Evolutionary conservation across 2,888 invertebrate species (phyloP).

Genomic region (Laspeyria flexula): DNA sequence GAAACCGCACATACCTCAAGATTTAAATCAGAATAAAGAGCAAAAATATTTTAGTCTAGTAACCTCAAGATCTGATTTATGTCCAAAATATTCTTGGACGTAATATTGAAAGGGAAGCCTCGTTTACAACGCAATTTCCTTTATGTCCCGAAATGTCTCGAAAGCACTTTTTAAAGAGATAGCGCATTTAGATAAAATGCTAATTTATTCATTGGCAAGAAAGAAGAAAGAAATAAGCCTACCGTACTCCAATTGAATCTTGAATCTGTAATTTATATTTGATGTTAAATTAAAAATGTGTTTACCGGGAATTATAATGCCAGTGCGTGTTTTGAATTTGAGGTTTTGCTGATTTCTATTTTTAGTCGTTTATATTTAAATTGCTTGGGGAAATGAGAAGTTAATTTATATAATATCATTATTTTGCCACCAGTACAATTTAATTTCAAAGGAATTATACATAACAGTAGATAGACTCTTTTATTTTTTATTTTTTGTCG

Average conservation of each 20-base stretch:
- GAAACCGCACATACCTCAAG: conserved; percentile 29
- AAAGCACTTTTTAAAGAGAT: conserved; percentile 80
- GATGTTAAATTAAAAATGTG: conserved; percentile 68
- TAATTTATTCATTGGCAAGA: conserved; percentile 82
- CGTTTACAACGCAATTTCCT: conserved; percentile 56
- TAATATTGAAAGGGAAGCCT: conserved; percentile 42
- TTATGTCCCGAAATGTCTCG: conserved; percentile 54
- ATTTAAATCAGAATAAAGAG: conserved; percentile 21
- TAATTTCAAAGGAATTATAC: too few relatives aligned
- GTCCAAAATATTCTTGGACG: conserved; percentile 46
- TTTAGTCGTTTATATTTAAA: background rate
- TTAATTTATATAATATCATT: background rate
- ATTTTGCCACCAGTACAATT: too few relatives aligned
- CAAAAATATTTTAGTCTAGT: conserved; percentile 19
- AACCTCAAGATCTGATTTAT: conserved; percentile 35
- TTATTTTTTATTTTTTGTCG: too few relatives aligned
- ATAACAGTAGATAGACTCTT: too few relatives aligned
- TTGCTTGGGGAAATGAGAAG: background rate
- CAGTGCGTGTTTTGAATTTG: background rate
- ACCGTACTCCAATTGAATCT: conserved; percentile 75
- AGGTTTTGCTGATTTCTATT: conserved; percentile 9
- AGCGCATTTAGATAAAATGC: conserved; percentile 79
- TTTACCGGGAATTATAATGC: conserved; percentile 38
- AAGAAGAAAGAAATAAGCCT: conserved; percentile 70
- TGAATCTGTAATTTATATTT: conserved; percentile 71